Conservation (phyloP, 2,113 vertebrate genomes). For the Reinhardtius hippoglossoides region DNA sequence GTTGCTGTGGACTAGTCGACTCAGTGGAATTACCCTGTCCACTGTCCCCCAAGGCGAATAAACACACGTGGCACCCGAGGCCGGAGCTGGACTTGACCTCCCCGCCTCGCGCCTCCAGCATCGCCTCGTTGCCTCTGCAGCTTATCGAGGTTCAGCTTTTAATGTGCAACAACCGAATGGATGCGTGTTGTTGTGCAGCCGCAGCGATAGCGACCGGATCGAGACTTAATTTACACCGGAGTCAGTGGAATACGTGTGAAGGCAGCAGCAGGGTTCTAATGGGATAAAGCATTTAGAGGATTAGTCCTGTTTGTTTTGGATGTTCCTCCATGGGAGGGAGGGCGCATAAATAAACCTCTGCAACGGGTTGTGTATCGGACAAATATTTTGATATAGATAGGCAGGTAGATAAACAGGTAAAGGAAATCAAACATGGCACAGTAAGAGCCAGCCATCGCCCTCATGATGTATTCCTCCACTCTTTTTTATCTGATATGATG, state of each 20-base stretch:
- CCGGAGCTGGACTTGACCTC: constrained; percentile 77
- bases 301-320: constrained; percentile 79
- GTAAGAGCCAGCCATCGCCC: background rate
- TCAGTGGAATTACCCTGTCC: background rate
- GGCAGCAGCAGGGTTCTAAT: constrained; percentile 74
- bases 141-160: constrained; percentile 73
- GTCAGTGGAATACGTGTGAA: constrained; percentile 64
- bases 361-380: constrained; percentile 22
- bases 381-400: constrained; percentile 35
- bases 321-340: constrained; percentile 71
- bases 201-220: constrained; percentile 63
- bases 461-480: constrained; percentile 16
- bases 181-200: constrained; percentile 61
- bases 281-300: constrained; percentile 77
- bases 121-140: constrained; percentile 59
- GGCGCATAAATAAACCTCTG: constrained; percentile 67
- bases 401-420: constrained; percentile 17
- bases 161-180: constrained; percentile 19
- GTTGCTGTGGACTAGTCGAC: no score
- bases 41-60: background rate
- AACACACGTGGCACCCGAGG: constrained; percentile 1
- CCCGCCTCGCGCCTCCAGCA: constrained; percentile 32
- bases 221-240: constrained; percentile 76
- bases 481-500: constrained; percentile 73
- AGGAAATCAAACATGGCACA: background rate